Conservation (phyloP, 2,888 invertebrate genomes). For the Netelia fuscicornis region DNA sequence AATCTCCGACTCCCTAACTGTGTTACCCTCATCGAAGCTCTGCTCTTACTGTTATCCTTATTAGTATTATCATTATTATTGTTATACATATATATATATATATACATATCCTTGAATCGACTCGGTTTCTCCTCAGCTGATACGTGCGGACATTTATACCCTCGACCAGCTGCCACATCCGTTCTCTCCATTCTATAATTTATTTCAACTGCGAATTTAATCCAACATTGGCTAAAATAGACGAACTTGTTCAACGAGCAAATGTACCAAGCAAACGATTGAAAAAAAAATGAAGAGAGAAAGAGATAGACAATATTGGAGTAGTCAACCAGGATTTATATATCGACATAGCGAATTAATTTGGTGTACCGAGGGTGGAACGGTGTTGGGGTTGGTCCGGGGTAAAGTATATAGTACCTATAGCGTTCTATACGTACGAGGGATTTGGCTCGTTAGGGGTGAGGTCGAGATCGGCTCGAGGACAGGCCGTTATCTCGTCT, state of each 20-base stretch:
- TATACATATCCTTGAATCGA: slow-evolving; percentile 27
- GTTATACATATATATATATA: slow-evolving; percentile 5
- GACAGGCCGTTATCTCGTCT: slow-evolving; percentile 57
- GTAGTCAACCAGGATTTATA: slow-evolving; percentile 43
- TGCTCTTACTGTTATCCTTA: slow-evolving; percentile 9
- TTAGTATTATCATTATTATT: slow-evolving; percentile 31
- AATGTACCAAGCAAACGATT: not conserved
- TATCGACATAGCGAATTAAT: slow-evolving; percentile 45
- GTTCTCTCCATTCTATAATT: slow-evolving; percentile 51
- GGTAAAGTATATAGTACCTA: not conserved
- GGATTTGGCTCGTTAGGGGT: slow-evolving; percentile 57
- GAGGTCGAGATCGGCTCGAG: slow-evolving; percentile 59
- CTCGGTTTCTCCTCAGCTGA: slow-evolving; percentile 24
- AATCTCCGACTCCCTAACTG: slow-evolving; percentile 69
- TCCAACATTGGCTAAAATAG: slow-evolving; percentile 19
- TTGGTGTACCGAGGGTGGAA: slow-evolving; percentile 3
- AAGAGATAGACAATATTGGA: slow-evolving; percentile 3
- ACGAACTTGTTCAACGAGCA: not conserved
- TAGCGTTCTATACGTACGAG: slow-evolving; percentile 39
- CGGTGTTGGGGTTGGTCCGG: not conserved
- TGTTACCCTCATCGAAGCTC: slow-evolving; percentile 65
- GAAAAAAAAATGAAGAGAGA: slow-evolving; percentile 13
- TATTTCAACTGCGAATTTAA: slow-evolving; percentile 61
- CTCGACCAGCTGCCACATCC: slow-evolving; percentile 49
- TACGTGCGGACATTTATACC: slow-evolving; percentile 67